phyloP scores from a whole-genome alignment of 2,113 vertebrate genomes.

The Toxotes chatareus region DNA sequence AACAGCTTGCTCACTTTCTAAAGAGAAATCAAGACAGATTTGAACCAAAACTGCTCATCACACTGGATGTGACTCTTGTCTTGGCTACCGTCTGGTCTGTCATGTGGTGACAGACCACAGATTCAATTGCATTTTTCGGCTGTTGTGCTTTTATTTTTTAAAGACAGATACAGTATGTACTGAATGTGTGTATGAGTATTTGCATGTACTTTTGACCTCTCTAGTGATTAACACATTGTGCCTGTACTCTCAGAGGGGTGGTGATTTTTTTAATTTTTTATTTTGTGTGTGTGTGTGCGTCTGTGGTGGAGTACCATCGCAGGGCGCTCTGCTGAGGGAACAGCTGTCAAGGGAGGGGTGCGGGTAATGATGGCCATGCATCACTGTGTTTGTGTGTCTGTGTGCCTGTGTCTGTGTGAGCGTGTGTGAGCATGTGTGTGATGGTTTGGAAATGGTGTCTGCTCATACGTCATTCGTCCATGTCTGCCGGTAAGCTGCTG shows the following conservation, averaged over 20 bases:
- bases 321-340: slow-evolving; percentile 65
- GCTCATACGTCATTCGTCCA: slow-evolving; percentile 59
- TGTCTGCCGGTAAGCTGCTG: slow-evolving; percentile 48
- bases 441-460: slow-evolving; percentile 45
- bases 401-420: slow-evolving; percentile 8
- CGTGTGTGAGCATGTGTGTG: slow-evolving; percentile 25
- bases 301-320: slow-evolving; percentile 30
- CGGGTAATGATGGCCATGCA: slow-evolving; percentile 70
- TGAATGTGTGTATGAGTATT: slow-evolving; percentile 20
- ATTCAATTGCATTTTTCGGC: neutral
- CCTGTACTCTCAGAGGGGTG: slow-evolving; percentile 36
- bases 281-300: slow-evolving; percentile 1
- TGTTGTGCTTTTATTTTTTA: neutral
- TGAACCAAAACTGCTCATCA: neutral
- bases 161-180: neutral
- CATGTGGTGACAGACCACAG: neutral
- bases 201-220: slow-evolving; percentile 61
- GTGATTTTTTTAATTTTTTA: neutral
- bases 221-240: slow-evolving; percentile 61
- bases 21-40: neutral
- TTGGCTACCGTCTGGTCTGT: neutral
- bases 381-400: slow-evolving; percentile 51
- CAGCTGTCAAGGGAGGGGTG: slow-evolving; percentile 73
- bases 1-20: neutral
- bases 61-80: neutral